Base-by-base conservation (phyloP, 2,113 vertebrate genomes). In the Hippocampus comes region DNA sequence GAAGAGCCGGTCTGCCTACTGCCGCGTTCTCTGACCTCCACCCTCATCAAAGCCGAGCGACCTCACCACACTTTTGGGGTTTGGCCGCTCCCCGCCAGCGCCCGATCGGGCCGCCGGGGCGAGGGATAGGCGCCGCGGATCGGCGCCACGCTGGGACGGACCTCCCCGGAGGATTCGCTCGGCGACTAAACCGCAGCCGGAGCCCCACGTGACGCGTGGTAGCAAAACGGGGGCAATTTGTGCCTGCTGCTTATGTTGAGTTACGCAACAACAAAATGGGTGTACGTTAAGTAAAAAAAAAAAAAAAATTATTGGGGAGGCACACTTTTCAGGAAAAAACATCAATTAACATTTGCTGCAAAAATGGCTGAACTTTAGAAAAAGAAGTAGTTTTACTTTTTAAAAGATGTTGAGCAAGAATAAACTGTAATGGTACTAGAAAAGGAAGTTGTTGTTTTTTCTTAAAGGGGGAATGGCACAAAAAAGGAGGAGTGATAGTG, bases 11-110 rank as follows among this genome's bases (percentile, higher is more conserved):
- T 68, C 75, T 72, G 76, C 59, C 67, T 77, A 25, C 71, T 67
- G n/a, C 48, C 23, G 9, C 53, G 23, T 55, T 55, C 53, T 55
- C 53, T n/a, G 53, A 23, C 72, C 78, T 80, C 78, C 78, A 42
- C 57, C 81, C 78, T 78, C 85, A 86, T 91, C 89, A 90, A 90
- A 91, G 87, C 75, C 74, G 67, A 34, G 78, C 88, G 87, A 91
- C 89, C 89, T 89, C 88, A 73, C 83, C 88, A 77, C 80, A 84
- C 63, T 67, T 88, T 77, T 89, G 78, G 85, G 86, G 89, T 60
- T 86, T 86, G 74, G 84, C 79, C 71, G 71, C 85, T 89, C 83
- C 84, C 82, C 86, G 90, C 91, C 88, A 91, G 90, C 88, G 81
- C 78, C 76, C 69, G 51, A 78, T 76, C 76, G 82, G 78, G 76